Conservation (phyloP, 2,888 invertebrate species). For the Lepidonotus clava region DNA sequence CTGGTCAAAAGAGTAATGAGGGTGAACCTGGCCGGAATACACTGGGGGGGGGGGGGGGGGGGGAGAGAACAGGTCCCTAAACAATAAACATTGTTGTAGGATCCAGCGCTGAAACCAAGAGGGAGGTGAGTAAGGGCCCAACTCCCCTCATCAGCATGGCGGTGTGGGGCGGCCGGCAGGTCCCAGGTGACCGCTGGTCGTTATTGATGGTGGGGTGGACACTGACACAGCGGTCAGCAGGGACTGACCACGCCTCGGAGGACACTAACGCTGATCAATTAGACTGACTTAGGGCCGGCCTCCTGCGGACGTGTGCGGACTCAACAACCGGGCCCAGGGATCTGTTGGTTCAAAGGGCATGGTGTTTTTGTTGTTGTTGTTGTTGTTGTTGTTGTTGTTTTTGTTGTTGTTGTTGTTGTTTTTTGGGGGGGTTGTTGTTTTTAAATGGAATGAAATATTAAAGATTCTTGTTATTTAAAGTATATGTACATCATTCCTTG, state of each 20-base stretch:
- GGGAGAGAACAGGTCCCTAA: neutral
- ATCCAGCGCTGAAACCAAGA: slow-evolving; percentile 9
- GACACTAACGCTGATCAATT: slow-evolving; percentile 13
- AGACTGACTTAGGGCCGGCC: slow-evolving; percentile 30
- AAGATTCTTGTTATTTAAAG: no score
- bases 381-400: no score
- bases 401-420: no score
- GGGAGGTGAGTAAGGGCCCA: neutral
- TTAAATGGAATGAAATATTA: no score
- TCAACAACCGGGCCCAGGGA: neutral
- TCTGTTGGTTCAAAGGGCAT: no score
- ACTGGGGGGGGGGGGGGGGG: neutral
- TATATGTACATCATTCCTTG: no score
- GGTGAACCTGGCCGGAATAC: neutral
- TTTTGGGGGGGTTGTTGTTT: no score
- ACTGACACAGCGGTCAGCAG: slow-evolving; percentile 26
- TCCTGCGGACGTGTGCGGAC: neutral
- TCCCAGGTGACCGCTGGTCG: neutral
- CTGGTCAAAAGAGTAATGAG: no score
- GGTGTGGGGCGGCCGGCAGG: neutral
- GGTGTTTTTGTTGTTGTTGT: no score
- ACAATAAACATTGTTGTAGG: slow-evolving; percentile 36
- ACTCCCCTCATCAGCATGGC: neutral
- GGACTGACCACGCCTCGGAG: neutral
- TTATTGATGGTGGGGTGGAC: neutral